Conservation (phyloP, 2,797 vertebrate genomes). For the Hydrolagus colliei region DNA sequence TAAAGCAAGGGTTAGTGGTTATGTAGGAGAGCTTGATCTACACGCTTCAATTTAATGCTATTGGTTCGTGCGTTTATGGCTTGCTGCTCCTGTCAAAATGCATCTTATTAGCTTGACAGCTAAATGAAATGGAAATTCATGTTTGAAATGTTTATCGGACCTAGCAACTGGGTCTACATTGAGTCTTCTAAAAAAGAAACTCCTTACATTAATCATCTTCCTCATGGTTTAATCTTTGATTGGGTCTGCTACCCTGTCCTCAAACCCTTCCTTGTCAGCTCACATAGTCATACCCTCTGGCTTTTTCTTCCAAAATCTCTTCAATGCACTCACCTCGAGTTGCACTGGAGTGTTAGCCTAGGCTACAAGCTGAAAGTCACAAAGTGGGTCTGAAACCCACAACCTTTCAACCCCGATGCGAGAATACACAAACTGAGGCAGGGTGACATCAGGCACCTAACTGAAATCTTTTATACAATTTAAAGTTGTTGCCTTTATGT, state of each 20-base stretch:
- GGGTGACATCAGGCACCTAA: too few relatives aligned
- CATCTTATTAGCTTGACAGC: conserved; percentile 69
- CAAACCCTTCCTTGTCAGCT: neutral
- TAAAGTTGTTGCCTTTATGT: too few relatives aligned
- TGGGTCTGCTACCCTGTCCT: neutral
- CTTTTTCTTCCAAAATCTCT: too few relatives aligned
- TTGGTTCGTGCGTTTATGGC: conserved; percentile 63
- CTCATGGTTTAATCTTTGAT: neutral
- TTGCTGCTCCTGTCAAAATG: conserved; percentile 67
- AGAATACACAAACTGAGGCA: too few relatives aligned
- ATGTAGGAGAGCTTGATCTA: conserved; percentile 23
- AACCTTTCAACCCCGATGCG: too few relatives aligned
- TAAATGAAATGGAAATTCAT: conserved; percentile 73
- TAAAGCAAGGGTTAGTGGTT: conserved; percentile 30
- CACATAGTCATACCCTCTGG: too few relatives aligned
- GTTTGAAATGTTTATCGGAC: conserved; percentile 51
- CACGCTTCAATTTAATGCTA: conserved; percentile 54
- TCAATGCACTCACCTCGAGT: too few relatives aligned
- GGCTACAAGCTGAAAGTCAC: too few relatives aligned
- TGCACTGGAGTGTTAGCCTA: too few relatives aligned
- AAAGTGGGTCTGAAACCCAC: too few relatives aligned
- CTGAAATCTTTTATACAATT: too few relatives aligned
- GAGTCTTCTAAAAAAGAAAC: neutral
- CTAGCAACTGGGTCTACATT: neutral
- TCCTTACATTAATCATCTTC: neutral